Conservation (phyloP, 2,888 invertebrate species). For the Therioaphis trifolii region DNA sequence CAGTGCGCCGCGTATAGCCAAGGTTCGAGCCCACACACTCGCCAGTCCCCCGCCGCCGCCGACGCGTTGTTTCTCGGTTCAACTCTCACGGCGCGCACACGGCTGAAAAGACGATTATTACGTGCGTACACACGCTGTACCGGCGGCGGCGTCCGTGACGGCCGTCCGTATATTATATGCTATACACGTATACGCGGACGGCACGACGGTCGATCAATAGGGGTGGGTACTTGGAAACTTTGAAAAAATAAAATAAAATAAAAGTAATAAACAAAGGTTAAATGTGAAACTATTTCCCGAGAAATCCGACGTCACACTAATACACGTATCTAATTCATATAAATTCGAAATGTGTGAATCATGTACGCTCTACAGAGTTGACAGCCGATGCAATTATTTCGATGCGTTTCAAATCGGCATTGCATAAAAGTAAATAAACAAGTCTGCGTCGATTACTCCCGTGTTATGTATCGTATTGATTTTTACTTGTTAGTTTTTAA, state of each 20-base stretch:
- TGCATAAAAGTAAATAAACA: neutral
- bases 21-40: neutral
- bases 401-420: neutral
- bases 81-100: neutral
- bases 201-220: neutral
- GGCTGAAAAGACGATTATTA: constrained; percentile 29
- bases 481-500: neutral
- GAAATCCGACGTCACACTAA: neutral
- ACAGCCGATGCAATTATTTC: neutral
- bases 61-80: neutral
- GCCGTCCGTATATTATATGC: neutral
- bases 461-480: too few relatives aligned
- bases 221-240: neutral
- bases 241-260: neutral
- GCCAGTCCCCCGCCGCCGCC: neutral
- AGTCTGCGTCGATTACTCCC: neutral
- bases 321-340: too few relatives aligned
- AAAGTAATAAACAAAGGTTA: constrained; percentile 10
- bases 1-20: neutral
- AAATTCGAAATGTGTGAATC: neutral
- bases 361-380: too few relatives aligned
- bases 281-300: neutral
- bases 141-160: neutral
- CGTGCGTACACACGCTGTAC: too few relatives aligned
- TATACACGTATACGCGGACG: neutral